A percentile compares a stretch with the other conserved stretches of the same genome.
Evolutionary conservation across 2,797 vertebrate genomes (phyloP).

Genomic region (Siniperca scherzeri): DNA sequence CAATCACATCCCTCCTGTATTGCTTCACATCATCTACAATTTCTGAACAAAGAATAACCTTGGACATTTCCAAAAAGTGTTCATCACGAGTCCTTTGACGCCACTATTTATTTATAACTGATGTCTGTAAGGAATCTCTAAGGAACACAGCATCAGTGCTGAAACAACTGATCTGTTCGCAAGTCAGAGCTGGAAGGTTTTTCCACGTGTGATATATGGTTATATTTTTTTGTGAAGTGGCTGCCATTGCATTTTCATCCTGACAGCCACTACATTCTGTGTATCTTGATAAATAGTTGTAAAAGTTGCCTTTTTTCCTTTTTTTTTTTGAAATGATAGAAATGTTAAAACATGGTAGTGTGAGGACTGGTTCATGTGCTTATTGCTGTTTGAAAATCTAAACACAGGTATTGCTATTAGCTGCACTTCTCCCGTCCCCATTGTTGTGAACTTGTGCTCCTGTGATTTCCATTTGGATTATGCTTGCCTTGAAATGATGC

Average conservation of each 20-base stretch:
- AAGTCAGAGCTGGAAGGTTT: not conserved
- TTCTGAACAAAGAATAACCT: not conserved
- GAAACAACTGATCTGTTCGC: not conserved
- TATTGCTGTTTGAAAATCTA: conserved; percentile 1
- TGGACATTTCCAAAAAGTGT: not conserved
- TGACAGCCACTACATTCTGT: not conserved
- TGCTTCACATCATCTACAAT: not conserved
- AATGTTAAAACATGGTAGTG: not conserved
- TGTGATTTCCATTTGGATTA: not conserved
- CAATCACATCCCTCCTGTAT: not conserved
- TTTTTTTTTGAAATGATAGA: not conserved
- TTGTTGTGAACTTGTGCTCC: not conserved
- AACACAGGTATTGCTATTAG: not conserved
- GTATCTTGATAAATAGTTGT: not conserved
- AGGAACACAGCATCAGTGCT: not conserved
- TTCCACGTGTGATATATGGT: not conserved
- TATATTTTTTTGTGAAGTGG: not conserved
- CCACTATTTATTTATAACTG: not conserved
- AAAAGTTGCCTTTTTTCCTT: not conserved
- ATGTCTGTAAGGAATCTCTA: not conserved
- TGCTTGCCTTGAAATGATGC: conserved; percentile 9
- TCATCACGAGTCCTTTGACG: not conserved
- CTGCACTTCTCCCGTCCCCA: not conserved
- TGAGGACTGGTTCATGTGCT: not conserved
- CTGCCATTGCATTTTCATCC: not conserved